Base-by-base conservation (phyloP, 2,797 vertebrate species). In the Cyclopterus lumpus region DNA sequence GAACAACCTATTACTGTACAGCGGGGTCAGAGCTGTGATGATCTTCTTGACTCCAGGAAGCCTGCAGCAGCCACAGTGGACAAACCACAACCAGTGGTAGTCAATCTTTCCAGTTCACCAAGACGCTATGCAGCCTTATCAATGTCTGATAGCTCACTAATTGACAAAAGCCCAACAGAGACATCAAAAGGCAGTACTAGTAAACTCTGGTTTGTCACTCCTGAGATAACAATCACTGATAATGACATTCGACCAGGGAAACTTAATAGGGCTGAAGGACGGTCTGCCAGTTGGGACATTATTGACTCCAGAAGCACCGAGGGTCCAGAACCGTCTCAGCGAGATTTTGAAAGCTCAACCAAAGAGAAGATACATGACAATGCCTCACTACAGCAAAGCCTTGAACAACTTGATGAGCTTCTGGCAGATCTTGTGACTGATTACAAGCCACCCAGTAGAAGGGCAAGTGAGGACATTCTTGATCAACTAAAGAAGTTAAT, bases 171-270 rank as follows among this genome's bases (percentile, higher is more conserved):
- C 34, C 96, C 97, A 0, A 89, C 92, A 0, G 96, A 97, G 38
- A 84, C 83, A 0, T 89, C 95, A 48, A 94, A 95, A 1, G 93
- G 89, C 36, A 74, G 88, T 3, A 67, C 88, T 0, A 94, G 94
- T 73, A 96, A 97, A 70, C 96, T 96, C 16, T 99, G 98, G 98
- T 98, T 97, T 3, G 95, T 99, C 60, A 98, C 98, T 0, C 98
- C 98, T 0, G 98, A 99, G 90, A 99, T 99, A 90, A 99, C 98
- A 73, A 99, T 99, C 89, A 99, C 98, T 0, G 98, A 99, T 91
- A 99, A 99, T 0, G 98, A 99, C 79, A 95, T 98, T 80, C 94
- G 95, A 8, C 87, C 95, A 2, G 92, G 95, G 0, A 95, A 93
- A 51, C 85, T 93, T 67, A 90, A 86, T 67, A 95, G 94, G 65